phyloP scores from a whole-genome alignment of 2,113 vertebrate species.

The Tetraodon nigroviridis region DNA sequence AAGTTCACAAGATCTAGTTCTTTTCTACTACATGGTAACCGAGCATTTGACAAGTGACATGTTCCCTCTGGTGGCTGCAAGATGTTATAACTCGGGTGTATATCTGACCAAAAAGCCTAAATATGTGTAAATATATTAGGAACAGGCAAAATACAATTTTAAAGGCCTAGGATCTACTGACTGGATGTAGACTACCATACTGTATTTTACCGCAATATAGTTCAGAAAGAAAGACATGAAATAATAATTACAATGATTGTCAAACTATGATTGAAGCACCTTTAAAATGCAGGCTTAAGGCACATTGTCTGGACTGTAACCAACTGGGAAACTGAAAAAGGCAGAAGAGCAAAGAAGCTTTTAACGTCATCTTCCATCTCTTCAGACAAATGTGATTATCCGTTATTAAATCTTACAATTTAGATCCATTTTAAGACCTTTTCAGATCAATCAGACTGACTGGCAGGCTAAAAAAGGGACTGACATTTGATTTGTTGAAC shows the following conservation, averaged over 20 bases:
- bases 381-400: conserved; percentile 51
- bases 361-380: conserved; percentile 30
- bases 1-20: not conserved
- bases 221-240: too few species aligned
- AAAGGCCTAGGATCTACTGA: too few species aligned
- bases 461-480: conserved; percentile 21
- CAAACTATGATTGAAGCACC: not conserved
- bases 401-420: conserved; percentile 45
- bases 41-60: conserved; percentile 5
- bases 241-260: not conserved
- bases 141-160: not conserved
- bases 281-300: not conserved
- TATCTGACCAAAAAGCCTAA: not conserved
- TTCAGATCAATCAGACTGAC: conserved; percentile 41
- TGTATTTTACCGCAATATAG: too few species aligned
- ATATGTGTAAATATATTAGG: not conserved
- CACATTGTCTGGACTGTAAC: conserved; percentile 7
- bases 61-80: conserved; percentile 55
- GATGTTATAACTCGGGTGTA: conserved; percentile 2
- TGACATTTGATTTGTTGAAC: conserved; percentile 23
- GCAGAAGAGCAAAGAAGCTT: conserved; percentile 20
- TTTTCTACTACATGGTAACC: not conserved
- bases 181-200: not conserved
- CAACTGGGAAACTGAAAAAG: not conserved
- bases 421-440: conserved; percentile 38